Conservation (phyloP, 2,888 invertebrate genomes). For the Hypercompe scribonia region DNA sequence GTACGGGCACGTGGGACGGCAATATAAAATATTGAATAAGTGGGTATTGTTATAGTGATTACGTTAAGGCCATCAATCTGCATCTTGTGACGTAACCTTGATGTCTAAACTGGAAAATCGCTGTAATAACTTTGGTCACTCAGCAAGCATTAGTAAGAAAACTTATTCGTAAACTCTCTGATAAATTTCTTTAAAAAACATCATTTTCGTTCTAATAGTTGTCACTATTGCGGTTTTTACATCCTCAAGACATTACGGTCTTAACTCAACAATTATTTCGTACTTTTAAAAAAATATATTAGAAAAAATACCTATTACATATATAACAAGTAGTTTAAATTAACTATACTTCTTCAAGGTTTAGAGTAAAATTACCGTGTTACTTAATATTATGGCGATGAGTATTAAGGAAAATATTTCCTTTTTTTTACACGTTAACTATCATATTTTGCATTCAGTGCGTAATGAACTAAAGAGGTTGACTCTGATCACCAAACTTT, state of each 20-base stretch:
- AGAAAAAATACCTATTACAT: too few relatives aligned
- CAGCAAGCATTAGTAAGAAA: not conserved
- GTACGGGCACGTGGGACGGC: not conserved
- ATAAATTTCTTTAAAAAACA: not conserved
- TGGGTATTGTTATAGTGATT: constrained; percentile 2
- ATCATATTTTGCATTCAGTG: not conserved
- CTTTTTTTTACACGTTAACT: not conserved
- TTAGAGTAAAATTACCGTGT: not conserved
- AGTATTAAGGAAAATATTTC: not conserved
- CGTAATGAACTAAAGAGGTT: not conserved
- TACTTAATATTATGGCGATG: not conserved
- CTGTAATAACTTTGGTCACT: constrained; percentile 4
- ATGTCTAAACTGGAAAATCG: not conserved
- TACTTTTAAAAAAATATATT: too few relatives aligned
- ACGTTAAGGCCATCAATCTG: constrained; percentile 13
- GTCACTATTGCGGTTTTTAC: not conserved
- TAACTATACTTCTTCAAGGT: not conserved
- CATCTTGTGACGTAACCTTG: not conserved
- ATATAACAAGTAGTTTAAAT: too few relatives aligned
- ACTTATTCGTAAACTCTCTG: not conserved
- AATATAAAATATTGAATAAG: constrained; percentile 17
- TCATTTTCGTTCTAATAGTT: not conserved
- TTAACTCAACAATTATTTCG: too few relatives aligned
- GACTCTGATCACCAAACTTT: too few relatives aligned
- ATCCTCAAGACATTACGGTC: too few relatives aligned